Percentiles rank a stretch among this genome's conserved stretches.
phyloP scores from a whole-genome alignment of 2,797 vertebrate species.

The Macropus fuliginosus region DNA sequence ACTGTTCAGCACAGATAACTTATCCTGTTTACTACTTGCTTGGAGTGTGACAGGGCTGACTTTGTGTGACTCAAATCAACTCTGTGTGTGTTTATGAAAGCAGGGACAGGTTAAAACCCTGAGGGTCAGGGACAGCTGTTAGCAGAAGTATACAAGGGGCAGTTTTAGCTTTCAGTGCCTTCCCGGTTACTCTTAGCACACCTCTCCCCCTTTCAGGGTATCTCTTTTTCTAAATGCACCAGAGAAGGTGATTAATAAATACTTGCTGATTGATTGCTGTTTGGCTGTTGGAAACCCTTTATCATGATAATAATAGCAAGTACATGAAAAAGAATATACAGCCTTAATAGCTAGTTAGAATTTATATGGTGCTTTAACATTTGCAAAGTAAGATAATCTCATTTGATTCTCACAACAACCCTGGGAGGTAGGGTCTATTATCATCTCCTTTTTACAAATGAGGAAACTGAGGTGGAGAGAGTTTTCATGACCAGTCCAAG shows the following conservation, averaged over 20 bases:
- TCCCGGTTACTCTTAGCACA: background rate
- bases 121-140: background rate
- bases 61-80: slow-evolving; percentile 41
- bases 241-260: background rate
- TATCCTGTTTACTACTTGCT: background rate
- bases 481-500: background rate
- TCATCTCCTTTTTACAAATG: background rate
- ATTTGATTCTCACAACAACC: background rate
- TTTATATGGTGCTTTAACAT: background rate
- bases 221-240: background rate
- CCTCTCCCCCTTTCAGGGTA: background rate
- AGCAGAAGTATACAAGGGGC: background rate
- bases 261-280: background rate
- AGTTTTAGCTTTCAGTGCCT: background rate
- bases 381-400: background rate
- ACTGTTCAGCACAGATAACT: slow-evolving; percentile 19
- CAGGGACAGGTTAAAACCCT: background rate
- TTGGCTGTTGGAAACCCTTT: background rate
- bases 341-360: background rate
- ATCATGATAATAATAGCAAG: background rate
- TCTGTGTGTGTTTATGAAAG: background rate
- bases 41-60: slow-evolving; percentile 16
- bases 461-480: background rate
- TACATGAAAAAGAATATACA: background rate
- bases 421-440: background rate